A percentile compares a stretch with the other conserved stretches of the same genome.
Conservation (phyloP, 2,797 vertebrate genomes). For the Artibeus lituratus region DNA sequence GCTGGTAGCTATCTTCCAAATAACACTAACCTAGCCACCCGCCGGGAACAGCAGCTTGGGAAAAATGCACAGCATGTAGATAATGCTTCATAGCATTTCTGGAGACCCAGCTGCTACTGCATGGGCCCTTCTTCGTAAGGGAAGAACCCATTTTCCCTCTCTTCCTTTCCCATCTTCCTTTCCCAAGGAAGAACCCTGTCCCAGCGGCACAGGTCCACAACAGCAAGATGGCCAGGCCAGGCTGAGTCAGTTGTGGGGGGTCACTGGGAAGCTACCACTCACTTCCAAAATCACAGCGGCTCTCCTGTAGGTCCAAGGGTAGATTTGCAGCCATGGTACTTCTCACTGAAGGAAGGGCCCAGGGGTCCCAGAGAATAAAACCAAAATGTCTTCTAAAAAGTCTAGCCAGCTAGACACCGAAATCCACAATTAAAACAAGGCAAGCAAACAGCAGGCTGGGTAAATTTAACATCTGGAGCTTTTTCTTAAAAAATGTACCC, state of each 20-base stretch:
- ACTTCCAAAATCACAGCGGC: neutral
- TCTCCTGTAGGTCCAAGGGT: neutral
- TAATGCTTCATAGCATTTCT: neutral
- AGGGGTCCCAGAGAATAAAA: neutral
- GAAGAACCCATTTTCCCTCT: neutral
- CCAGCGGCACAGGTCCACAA: neutral
- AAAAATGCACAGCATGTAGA: neutral
- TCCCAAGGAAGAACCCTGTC: too few relatives aligned
- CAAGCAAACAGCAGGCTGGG: neutral
- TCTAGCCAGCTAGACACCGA: neutral
- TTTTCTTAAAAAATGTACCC: neutral
- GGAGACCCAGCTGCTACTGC: neutral
- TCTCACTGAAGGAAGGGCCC: neutral
- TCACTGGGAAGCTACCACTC: neutral
- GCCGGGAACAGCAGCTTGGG: neutral
- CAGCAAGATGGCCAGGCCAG: neutral
- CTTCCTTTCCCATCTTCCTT: too few relatives aligned
- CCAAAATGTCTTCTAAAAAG: neutral
- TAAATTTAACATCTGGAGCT: neutral
- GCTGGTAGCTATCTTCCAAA: constrained; percentile 41
- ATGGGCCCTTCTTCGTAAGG: neutral
- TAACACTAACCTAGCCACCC: constrained; percentile 16
- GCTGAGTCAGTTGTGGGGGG: neutral
- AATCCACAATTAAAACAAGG: constrained; percentile 18
- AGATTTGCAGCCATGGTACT: neutral